Base-by-base conservation (phyloP, 2,888 invertebrate species). In the Rhorus exstirpatorius region DNA sequence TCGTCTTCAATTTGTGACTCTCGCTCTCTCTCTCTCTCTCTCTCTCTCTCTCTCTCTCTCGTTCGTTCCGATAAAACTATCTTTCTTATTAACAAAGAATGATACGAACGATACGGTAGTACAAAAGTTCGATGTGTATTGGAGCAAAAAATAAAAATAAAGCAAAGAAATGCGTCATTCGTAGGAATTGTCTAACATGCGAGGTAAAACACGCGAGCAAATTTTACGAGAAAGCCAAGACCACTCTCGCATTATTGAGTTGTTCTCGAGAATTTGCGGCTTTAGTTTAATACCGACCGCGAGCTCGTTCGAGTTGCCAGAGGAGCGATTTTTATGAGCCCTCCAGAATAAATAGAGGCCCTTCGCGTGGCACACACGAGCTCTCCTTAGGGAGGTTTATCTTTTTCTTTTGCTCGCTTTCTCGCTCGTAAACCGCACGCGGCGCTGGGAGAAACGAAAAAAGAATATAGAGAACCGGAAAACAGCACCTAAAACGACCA, bases 331-430 rank as follows among this genome's bases (percentile, higher is more conserved):
- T 83, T 83, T 83, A 83, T 78, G 82, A 83, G 79, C 71, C 79
- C 79, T 83, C 67, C 61, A 83, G 79, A 83, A 83, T 83, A 72
- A 83, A 79, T 79, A 79, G 75, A 75, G 74, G 76, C 83, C 79
- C 79, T 82, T 83, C 76, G 79, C 76, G 76, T 79, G 83, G 79
- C 81, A 58, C 81, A 74, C 58, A 74, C 61, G 74, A 78, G 74
- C 46, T 63, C 71, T 63, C 31, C 79, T 63, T 55, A 58, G 65
- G 46, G 58, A 67, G 75, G 46, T 79, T 76, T 79, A 83, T 83
- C 79, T 79, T 79, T 79, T 79, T 67, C 76, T 76, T 71, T 60
- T 58, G 79, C 79, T 75, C 70, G 75, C 65, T 67, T 76, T 76
- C 49, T 70, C 76, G 76, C 79, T 83, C 79, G 67, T 83, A 79